These are phyloP conservation scores for Sitta carolinensis DNA, from an alignment of 2,797 vertebrate genomes.

Conservation along the genomic window DNA sequence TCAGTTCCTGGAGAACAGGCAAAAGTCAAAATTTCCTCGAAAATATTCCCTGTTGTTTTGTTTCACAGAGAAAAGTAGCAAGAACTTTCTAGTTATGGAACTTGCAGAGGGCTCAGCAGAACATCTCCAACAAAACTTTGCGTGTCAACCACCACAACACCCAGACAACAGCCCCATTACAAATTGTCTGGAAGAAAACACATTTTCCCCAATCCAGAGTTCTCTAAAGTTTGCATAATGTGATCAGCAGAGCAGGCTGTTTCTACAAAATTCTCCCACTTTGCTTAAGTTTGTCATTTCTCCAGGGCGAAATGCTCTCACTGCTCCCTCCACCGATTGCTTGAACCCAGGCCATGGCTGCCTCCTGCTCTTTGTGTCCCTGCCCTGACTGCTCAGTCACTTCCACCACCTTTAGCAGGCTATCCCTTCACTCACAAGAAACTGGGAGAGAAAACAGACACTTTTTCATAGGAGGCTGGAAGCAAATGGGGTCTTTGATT, in stretches of 20 bases:
- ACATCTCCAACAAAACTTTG: not conserved
- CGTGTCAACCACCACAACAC: not conserved
- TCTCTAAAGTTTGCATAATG: not conserved
- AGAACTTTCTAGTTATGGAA: not conserved
- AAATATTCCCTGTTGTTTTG: not conserved
- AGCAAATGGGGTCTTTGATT: not conserved
- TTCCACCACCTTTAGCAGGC: fast-evolving
- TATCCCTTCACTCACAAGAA: not conserved
- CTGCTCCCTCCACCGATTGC: not conserved
- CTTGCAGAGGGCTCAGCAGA: not conserved
- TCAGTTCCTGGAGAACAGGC: not conserved
- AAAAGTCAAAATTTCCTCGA: not conserved
- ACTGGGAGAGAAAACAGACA: not conserved
- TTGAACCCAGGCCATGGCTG: fast-evolving
- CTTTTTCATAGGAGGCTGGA: not conserved
- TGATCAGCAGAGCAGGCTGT: not conserved
- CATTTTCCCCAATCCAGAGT: not conserved
- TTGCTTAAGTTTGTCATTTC: not conserved
- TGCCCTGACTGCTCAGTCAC: not conserved
- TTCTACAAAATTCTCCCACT: not conserved
- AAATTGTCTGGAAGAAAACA: not conserved
- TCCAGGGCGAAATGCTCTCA: not conserved
- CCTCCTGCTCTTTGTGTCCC: not conserved
- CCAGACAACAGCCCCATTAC: not conserved
- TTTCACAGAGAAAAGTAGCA: not conserved